Evolutionary conservation across 2,888 invertebrate species (phyloP), one percentile per base, ranked within the genome.

Genomic region (Neria commutata): DNA sequence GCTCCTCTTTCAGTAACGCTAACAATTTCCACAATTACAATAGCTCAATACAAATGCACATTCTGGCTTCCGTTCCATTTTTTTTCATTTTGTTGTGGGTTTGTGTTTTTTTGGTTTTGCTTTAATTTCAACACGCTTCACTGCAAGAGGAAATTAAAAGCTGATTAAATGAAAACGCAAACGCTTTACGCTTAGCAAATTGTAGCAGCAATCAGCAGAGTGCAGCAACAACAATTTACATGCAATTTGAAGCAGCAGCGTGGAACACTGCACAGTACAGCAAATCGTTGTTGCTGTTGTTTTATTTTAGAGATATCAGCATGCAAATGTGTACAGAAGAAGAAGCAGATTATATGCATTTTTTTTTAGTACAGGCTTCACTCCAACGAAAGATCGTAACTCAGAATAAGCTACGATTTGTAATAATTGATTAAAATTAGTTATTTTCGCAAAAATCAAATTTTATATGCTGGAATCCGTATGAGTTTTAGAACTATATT

Each of bases 111-210:
- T 10, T 42, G 6, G n/a, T 42, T 42, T 42, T 42, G 6, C 5
- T 42, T 42, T n/a, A 42, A 29, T 29, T 29, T 29, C 11, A 11
- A 8, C 11, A 8, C 11, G 29, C 11, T 29, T 29, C 11, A 8
- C 6, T 29, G n/a, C 37, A 42, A 42, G 42, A 42, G 42, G 42
- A 42, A 42, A 42, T 42, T 42, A 17, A 42, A 14, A 19, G 42
- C 42, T 6, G 42, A 19, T 42, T 37, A 6, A 42, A 17, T 37
- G 6, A 21, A 42, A 42, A 42, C n/a, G n/a, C n/a, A n/a, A n/a
- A n/a, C n/a, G n/a, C 42, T 42, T 42, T 21, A 42, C 42, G 42
- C 42, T 42, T 5, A 42, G 21, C 42, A 42, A 42, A 42, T 42
- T 42, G 42, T 19, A 42, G n/a, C 37, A 37, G n/a, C 10, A 4